Evolutionary conservation across 2,888 invertebrate genomes (phyloP).

Genomic region (Oscheius sp.): DNA sequence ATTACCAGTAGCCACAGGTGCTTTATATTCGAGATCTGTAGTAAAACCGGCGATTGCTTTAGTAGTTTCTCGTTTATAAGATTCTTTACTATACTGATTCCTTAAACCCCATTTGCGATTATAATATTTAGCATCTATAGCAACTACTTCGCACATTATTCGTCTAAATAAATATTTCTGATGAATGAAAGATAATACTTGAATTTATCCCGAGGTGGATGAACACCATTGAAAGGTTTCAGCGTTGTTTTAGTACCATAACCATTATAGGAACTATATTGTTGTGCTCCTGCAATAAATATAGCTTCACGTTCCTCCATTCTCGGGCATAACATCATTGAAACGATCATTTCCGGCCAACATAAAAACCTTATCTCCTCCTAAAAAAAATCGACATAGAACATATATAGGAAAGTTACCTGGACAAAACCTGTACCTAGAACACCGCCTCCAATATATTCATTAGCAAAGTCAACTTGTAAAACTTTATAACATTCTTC

Average conservation of each 20-base stretch:
- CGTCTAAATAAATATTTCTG: not conserved
- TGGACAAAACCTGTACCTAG: conserved; percentile 89
- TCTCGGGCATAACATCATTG: conserved; percentile 85
- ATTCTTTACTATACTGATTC: not conserved
- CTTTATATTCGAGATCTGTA: not conserved
- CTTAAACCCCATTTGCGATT: no score
- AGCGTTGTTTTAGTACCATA: conserved; percentile 29
- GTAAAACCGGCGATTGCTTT: conserved; percentile 7
- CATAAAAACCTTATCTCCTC: conserved; percentile 96
- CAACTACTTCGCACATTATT: conserved; percentile 11
- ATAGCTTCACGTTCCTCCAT: conserved; percentile 85
- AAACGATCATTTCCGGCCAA: conserved; percentile 88
- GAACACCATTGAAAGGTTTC: not conserved
- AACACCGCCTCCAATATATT: conserved; percentile 89
- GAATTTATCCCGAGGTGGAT: conserved; percentile 12
- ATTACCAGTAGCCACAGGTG: conserved; percentile 85
- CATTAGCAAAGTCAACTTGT: conserved; percentile 95
- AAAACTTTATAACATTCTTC: conserved; percentile 44
- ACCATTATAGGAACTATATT: conserved; percentile 74
- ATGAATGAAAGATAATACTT: not conserved
- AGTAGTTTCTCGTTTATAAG: not conserved
- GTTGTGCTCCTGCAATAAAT: conserved; percentile 81
- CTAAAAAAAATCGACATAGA: conserved; percentile 40
- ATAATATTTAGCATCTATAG: conserved; percentile 19
- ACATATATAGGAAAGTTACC: conserved; percentile 16